These are phyloP conservation scores for Cosmopolites sordidus DNA, from an alignment of 2,888 invertebrate species.

Conservation along the genomic window DNA sequence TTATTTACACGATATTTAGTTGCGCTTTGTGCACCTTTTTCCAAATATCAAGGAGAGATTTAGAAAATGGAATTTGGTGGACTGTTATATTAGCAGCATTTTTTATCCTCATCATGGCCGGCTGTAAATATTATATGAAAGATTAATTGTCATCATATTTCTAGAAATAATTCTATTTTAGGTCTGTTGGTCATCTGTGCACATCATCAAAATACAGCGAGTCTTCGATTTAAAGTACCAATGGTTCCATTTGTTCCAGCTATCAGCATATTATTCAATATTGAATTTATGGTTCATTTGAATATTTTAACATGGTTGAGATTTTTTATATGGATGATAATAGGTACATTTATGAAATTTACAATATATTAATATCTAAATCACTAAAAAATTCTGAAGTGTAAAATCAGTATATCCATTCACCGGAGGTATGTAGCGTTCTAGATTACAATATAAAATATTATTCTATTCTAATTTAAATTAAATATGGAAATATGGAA, in stretches of 20 bases:
- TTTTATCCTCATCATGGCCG: slow-evolving; percentile 59
- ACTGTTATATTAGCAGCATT: slow-evolving; percentile 60
- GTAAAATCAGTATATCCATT: too few relatives aligned
- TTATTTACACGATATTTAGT: slow-evolving; percentile 63
- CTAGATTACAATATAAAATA: too few relatives aligned
- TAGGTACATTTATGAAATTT: slow-evolving; percentile 61
- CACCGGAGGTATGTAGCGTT: too few relatives aligned
- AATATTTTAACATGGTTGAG: slow-evolving; percentile 78
- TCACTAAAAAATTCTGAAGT: too few relatives aligned
- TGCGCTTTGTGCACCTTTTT: slow-evolving; percentile 67
- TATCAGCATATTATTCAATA: slow-evolving; percentile 74
- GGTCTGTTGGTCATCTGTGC: slow-evolving; percentile 66
- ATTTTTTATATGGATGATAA: slow-evolving; percentile 80
- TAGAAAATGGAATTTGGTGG: slow-evolving; percentile 62
- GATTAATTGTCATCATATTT: neutral
- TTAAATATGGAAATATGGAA: too few relatives aligned
- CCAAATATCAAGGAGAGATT: slow-evolving; percentile 53
- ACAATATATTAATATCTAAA: too few relatives aligned
- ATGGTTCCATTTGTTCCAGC: slow-evolving; percentile 76
- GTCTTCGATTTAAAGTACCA: slow-evolving; percentile 73
- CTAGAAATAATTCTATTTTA: slow-evolving; percentile 37
- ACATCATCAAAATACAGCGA: slow-evolving; percentile 68
- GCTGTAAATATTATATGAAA: slow-evolving; percentile 45
- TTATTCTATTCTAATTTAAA: too few relatives aligned
- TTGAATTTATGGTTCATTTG: slow-evolving; percentile 78